These are phyloP conservation scores for Lacerta viridis DNA, from an alignment of 2,797 vertebrate genomes.

Conservation along the genomic window DNA sequence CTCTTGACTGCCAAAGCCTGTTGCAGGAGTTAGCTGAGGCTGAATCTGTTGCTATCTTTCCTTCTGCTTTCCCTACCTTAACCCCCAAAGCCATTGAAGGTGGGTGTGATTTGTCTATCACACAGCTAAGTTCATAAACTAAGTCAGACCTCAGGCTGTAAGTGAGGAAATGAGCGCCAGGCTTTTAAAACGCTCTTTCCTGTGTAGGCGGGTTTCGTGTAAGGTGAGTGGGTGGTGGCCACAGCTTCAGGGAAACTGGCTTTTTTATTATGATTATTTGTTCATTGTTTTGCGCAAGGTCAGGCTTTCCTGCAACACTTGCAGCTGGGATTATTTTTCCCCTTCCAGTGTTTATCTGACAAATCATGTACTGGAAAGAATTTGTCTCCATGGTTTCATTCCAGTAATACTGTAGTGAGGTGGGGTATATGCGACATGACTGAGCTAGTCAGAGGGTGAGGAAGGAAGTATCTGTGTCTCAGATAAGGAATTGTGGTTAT, in stretches of 20 bases:
- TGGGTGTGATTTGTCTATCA: background rate
- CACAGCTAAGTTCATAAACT: background rate
- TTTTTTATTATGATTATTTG: background rate
- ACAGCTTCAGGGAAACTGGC: conserved; percentile 29
- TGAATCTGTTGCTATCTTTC: background rate
- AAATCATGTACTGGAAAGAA: conserved; percentile 4
- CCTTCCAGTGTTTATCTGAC: conserved; percentile 28
- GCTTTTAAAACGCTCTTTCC: background rate
- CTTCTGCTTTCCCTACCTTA: background rate
- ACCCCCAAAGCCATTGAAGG: background rate
- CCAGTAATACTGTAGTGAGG: background rate
- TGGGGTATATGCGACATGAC: background rate
- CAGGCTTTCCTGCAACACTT: conserved; percentile 25
- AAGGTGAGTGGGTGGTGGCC: background rate
- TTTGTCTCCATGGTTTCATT: conserved; percentile 45
- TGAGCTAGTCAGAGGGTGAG: background rate
- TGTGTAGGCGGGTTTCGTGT: background rate
- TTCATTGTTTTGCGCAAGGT: conserved; percentile 20
- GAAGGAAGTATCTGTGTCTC: conserved; percentile 11
- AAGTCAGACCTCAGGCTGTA: background rate
- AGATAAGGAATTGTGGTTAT: background rate
- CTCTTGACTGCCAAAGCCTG: background rate
- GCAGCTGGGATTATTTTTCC: conserved; percentile 31
- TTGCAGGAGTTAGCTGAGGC: background rate
- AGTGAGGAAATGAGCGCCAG: background rate